Base-by-base conservation (phyloP, 1,140 invertebrate genomes). In the Ruditapes philippinarum region DNA sequence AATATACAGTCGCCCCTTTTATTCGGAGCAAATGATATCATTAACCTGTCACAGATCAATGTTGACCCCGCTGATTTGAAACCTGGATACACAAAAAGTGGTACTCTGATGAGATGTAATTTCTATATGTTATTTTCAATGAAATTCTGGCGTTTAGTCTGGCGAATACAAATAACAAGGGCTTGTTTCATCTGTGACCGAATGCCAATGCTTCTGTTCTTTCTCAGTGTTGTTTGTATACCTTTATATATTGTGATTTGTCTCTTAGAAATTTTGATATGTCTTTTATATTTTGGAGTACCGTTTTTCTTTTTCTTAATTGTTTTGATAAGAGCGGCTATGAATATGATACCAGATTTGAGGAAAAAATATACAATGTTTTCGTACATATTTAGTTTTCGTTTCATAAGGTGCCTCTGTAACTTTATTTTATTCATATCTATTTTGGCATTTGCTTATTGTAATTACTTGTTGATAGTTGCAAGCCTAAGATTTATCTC, bases 81-180 rank as follows among this genome's bases (percentile, higher is more conserved):
- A 12, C 81, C 81, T 12, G 81, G 81, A 28, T 84, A 84, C n/a
- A 31, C 42, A 28, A 65, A 65, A 22, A 65, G n/a, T 22, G 60
- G 22, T 5, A 28, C 62, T 22, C 11, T 84, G 14, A 65, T 60
- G 42, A 65, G n/a, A 42, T 38, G 62, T 22, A 68, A 40, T 11
- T 70, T 84, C 25, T 73, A 84, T 19, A 70, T 84, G 42, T 22
- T 73, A n/a, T 84, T 84, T 33, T 49, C 62, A 3, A 33, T n/a
- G 33, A 45, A 9, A 19, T 84, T 84, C 33, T 84, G 81, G 81
- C 12, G 31, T n/a, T 12, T 7, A 33, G 33, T 73, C 14, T 84
- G 19, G n/a, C 17, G 51, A 22, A 68, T 84, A 19, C 81, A 84
- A 31, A 45, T 11, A 1, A 14, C 12, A 1, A 33, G 73, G 49